Evolutionary conservation across 2,888 invertebrate genomes (phyloP).

Genomic region (Sinopyrophorus schimmeli): DNA sequence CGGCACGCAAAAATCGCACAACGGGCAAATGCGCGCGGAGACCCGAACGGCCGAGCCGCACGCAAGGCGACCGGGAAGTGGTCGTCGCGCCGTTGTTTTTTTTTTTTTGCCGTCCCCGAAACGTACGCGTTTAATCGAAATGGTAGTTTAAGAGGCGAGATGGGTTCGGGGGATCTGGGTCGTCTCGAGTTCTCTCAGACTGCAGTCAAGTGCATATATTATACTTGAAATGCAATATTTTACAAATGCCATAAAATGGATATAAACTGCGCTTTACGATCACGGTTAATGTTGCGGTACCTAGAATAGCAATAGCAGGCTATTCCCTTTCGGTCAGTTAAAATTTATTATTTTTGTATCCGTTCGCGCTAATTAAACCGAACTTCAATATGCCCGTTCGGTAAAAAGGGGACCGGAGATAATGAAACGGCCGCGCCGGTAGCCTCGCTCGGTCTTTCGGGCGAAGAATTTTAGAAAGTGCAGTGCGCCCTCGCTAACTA

Average conservation of each 20-base stretch:
- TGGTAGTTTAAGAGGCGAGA: constrained; percentile 24
- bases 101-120: background rate
- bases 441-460: too few species aligned
- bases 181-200: constrained; percentile 33
- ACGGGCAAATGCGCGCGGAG: too few species aligned
- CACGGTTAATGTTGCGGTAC: constrained; percentile 57
- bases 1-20: too few species aligned
- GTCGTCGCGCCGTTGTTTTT: too few species aligned
- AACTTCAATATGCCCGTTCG: constrained; percentile 41
- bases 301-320: constrained; percentile 51
- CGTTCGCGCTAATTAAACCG: constrained; percentile 53
- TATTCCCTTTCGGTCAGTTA: constrained; percentile 56
- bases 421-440: constrained; percentile 12
- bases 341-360: constrained; percentile 58
- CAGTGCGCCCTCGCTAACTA: too few species aligned
- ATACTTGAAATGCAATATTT: constrained; percentile 57
- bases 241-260: constrained; percentile 57
- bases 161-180: constrained; percentile 31
- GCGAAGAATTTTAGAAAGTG: too few species aligned
- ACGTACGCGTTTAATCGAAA: constrained; percentile 19
- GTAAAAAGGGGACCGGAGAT: constrained; percentile 37
- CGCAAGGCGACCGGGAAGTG: too few species aligned
- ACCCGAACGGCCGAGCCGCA: too few species aligned
- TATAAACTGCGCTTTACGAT: constrained; percentile 58
- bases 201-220: constrained; percentile 54